Evolutionary conservation across 2,797 vertebrate genomes (phyloP).

Genomic region (Sebastes hubbsi): DNA sequence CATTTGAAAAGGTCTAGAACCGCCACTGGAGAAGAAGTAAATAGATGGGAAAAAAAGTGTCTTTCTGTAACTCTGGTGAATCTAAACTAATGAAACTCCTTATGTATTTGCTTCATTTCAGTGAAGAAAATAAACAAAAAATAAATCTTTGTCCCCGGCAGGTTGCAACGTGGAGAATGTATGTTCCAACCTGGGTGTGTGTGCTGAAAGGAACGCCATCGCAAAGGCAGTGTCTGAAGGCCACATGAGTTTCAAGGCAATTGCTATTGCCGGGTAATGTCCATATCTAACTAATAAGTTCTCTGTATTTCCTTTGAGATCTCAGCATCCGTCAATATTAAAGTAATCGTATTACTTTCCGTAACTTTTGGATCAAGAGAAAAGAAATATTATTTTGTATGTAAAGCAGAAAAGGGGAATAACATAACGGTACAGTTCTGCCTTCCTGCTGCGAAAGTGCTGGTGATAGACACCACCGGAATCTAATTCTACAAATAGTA

Average conservation of each 20-base stretch:
- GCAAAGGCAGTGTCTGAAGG: slow-evolving; percentile 91
- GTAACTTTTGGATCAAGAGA: too few species aligned
- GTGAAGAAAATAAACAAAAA: background rate
- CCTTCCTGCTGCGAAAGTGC: too few species aligned
- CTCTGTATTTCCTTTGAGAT: background rate
- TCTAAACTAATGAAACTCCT: background rate
- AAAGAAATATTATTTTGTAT: too few species aligned
- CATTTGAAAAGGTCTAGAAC: too few species aligned
- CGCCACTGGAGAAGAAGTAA: background rate
- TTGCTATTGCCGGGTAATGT: slow-evolving; percentile 88
- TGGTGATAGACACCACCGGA: accelerated
- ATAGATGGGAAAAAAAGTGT: background rate
- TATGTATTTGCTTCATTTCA: background rate
- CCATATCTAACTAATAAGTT: accelerated
- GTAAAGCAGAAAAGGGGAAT: too few species aligned
- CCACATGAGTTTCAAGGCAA: slow-evolving; percentile 86
- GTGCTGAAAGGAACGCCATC: slow-evolving; percentile 87
- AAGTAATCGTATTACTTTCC: too few species aligned
- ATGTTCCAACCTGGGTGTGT: slow-evolving; percentile 82
- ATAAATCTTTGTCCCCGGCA: slow-evolving; percentile 49
- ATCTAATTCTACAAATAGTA: too few species aligned
- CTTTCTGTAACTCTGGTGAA: background rate
- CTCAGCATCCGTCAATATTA: accelerated
- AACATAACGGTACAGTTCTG: too few species aligned
- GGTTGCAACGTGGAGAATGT: slow-evolving; percentile 96